Base-by-base conservation (phyloP, 1,140 invertebrate species). In the Cotesia typhae region DNA sequence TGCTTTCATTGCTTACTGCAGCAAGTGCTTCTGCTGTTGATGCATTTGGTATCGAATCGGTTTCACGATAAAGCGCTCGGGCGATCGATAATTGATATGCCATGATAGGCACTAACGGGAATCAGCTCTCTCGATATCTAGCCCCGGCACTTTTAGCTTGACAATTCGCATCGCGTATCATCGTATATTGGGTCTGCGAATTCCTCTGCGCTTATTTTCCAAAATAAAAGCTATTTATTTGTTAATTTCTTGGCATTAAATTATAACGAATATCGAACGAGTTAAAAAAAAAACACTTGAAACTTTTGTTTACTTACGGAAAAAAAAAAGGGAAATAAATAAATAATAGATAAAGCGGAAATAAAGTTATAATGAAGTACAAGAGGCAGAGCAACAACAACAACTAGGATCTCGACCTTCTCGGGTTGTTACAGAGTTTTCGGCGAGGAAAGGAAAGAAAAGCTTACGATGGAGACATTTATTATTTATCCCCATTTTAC, bases 401-500 rank as follows among this genome's bases (percentile, higher is more conserved):
- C 17, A 37, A 37, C 36, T 14, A 66, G 9, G 38, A 66, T 47
- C 38, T 17, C 14, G 17, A 47, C 36, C 47, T 66, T 70, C 41
- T n/a, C 57, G 7, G 53, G 20, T 37, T 41, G 61, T 69, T 60
- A 20, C 17, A 60, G 59, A 69, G 37, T 70, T 70, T 61, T 20
- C 68, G 36, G 68, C 41, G 6, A 65, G 37, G 28, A 28, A 37
- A 65, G 20, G 20, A 37, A 61, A 70, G 38, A 70, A 70, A 61
- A 70, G 68, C 57, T 70, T 63, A 63, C 57, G 68, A 70, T 60
- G 67, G 52, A 60, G 41, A 70, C 60, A 70, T 70, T 70, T 70
- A 70, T 70, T 70, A 70, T 70, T 70, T 70, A 70, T 55, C 35
- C 68, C 68, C 68, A 70, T 70, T 70, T 70, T 63, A 63, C 57